phyloP scores from a whole-genome alignment of 2,888 invertebrate genomes.

The Lasioglossum zephyrum region DNA sequence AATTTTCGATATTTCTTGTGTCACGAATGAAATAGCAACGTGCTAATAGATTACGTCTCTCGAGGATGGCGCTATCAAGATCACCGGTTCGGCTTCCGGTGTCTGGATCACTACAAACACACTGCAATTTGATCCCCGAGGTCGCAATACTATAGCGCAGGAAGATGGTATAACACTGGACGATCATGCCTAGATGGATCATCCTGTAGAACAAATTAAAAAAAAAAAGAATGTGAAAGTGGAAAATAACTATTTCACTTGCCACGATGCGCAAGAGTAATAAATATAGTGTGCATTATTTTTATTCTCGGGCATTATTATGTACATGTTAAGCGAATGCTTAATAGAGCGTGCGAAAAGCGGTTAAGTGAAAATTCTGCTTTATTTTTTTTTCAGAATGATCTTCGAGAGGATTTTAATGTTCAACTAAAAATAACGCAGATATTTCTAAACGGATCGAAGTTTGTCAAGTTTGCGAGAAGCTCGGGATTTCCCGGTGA shows the following conservation, averaged over 20 bases:
- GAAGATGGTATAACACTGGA: slow-evolving; percentile 25
- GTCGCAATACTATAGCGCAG: slow-evolving; percentile 23
- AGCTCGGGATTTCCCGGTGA: neutral
- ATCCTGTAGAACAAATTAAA: too few species aligned
- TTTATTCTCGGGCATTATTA: too few species aligned
- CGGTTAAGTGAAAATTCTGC: too few species aligned
- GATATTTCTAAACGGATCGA: neutral
- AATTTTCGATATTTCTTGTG: slow-evolving; percentile 10
- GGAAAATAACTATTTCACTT: neutral
- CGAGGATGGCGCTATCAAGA: slow-evolving; percentile 57
- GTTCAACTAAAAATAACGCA: too few species aligned
- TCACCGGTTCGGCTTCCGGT: slow-evolving; percentile 58
- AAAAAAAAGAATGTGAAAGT: slow-evolving; percentile 1
- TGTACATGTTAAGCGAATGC: too few species aligned
- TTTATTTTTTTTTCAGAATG: too few species aligned
- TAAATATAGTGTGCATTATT: neutral
- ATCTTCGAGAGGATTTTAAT: too few species aligned
- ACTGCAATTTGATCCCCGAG: slow-evolving; percentile 61
- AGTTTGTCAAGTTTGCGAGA: neutral
- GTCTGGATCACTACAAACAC: slow-evolving; percentile 52
- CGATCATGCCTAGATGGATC: too few species aligned
- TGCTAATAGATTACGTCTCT: slow-evolving; percentile 13
- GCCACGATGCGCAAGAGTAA: neutral
- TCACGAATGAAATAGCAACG: neutral
- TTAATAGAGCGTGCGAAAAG: too few species aligned